phyloP scores from a whole-genome alignment of 2,113 vertebrate species.

The Conger conger region DNA sequence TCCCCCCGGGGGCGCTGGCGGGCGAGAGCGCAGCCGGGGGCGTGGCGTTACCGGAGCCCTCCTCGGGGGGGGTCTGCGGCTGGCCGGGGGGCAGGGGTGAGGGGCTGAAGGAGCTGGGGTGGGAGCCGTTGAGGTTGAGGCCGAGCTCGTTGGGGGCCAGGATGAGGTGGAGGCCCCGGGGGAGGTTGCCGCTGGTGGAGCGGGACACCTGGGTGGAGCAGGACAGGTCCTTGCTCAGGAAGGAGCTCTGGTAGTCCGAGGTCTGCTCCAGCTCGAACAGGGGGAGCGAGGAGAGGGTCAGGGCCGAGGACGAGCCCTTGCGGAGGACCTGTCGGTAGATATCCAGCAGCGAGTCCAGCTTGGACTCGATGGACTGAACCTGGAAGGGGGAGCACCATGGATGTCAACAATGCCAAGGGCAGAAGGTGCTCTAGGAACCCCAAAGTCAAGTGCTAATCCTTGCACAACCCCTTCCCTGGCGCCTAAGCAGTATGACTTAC shows the following conservation, averaged over 20 bases:
- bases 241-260: conserved; percentile 85
- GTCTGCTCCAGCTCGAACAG: conserved; percentile 88
- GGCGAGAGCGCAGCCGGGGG: conserved; percentile 61
- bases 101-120: conserved; percentile 78
- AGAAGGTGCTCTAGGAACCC: no score
- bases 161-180: conserved; percentile 85
- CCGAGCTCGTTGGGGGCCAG: conserved; percentile 85
- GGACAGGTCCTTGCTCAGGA: conserved; percentile 80
- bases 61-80: conserved; percentile 76
- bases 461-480: no score
- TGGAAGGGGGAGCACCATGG: conserved; percentile 40
- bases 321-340: conserved; percentile 92
- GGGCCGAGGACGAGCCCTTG: conserved; percentile 82
- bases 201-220: conserved; percentile 73
- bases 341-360: conserved; percentile 92
- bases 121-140: conserved; percentile 64
- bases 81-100: conserved; percentile 81
- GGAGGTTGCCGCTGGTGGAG: conserved; percentile 80
- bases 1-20: conserved; percentile 75
- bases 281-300: conserved; percentile 86
- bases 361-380: conserved; percentile 98
- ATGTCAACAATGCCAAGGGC: neutral
- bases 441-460: no score
- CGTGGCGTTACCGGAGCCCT: conserved; percentile 73
- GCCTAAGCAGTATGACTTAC: no score